Evolutionary conservation across 2,797 vertebrate genomes (phyloP).

Genomic region (Carapus acus): DNA sequence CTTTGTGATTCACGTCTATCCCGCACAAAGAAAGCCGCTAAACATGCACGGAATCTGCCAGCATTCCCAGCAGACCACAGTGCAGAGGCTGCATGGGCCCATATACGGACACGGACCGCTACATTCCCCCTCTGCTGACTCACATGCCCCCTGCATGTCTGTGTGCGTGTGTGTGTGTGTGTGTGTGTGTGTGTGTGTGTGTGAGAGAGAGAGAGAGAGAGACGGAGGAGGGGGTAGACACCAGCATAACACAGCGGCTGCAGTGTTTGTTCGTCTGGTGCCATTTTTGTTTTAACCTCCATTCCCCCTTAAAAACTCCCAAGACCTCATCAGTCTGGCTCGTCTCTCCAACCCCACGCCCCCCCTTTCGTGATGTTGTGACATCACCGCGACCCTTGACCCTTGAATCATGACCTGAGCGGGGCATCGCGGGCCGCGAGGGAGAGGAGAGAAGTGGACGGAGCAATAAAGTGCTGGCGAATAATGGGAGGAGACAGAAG

Average conservation of each 20-base stretch:
- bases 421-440: neutral
- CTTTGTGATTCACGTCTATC: constrained; percentile 39
- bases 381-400: constrained; percentile 54
- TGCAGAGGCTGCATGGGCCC: constrained; percentile 46
- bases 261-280: constrained; percentile 22
- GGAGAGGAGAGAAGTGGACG: neutral
- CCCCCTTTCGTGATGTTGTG: constrained; percentile 35
- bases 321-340: constrained; percentile 62
- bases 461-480: neutral
- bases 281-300: constrained; percentile 29
- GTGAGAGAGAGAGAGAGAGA: neutral
- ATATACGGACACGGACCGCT: constrained; percentile 64
- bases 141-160: constrained; percentile 14
- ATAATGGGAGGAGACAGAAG: neutral
- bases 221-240: neutral
- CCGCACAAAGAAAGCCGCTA: constrained; percentile 57
- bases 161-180: neutral
- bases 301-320: too few relatives aligned
- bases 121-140: constrained; percentile 47
- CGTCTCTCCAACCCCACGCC: neutral
- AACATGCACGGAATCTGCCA: constrained; percentile 70
- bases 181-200: neutral
- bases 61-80: constrained; percentile 62
- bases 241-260: constrained; percentile 7
- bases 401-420: constrained; percentile 28